Evolutionary conservation across 2,113 vertebrate genomes (phyloP).

Genomic region (Rynchops niger): DNA sequence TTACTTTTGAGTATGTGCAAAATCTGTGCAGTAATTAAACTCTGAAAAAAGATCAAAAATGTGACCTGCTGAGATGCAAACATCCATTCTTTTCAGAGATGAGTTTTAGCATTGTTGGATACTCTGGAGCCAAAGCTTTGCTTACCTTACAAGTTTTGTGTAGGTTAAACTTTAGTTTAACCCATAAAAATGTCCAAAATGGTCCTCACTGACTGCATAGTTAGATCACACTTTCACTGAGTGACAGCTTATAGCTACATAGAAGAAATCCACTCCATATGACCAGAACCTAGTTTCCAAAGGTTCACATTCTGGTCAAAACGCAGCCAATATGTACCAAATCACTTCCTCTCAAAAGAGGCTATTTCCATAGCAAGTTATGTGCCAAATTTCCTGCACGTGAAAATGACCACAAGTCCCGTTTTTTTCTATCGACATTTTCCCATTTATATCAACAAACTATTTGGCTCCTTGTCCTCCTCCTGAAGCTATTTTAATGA

Average conservation of each 20-base stretch:
- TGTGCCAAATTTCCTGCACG: background rate
- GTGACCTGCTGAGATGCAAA: background rate
- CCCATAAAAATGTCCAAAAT: background rate
- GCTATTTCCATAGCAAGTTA: background rate
- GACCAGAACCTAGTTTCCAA: background rate
- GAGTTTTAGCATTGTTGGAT: background rate
- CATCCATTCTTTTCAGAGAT: background rate
- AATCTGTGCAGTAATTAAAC: background rate
- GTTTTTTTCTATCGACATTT: background rate
- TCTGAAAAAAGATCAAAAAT: background rate
- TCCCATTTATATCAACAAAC: background rate
- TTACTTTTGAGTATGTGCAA: background rate
- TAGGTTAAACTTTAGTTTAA: background rate
- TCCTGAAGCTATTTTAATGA: background rate
- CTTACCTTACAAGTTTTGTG: background rate
- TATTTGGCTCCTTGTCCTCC: background rate
- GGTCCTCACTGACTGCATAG: background rate
- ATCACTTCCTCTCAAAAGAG: background rate
- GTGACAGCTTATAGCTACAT: background rate
- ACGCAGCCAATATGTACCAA: background rate
- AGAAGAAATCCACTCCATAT: background rate
- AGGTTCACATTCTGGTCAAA: background rate
- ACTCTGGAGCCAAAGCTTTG: background rate
- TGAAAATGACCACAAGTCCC: background rate
- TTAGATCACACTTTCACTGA: background rate